Evolutionary conservation across 1,140 invertebrate species (phyloP).

Genomic region (Galleria mellonella): DNA sequence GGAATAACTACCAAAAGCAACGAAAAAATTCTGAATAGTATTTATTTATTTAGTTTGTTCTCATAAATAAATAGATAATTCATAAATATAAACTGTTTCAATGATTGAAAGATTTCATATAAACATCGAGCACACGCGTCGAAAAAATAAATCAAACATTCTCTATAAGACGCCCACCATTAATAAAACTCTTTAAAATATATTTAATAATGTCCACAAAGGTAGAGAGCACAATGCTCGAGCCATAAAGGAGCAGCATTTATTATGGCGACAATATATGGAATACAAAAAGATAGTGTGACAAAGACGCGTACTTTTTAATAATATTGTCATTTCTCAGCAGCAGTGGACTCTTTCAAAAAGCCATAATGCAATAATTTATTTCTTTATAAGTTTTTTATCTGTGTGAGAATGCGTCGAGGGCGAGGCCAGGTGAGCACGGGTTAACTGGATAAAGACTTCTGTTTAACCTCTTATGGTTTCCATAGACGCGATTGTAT

Average conservation of each 20-base stretch:
- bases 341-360: conserved; percentile 73
- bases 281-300: conserved; percentile 72
- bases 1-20: too few species aligned
- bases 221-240: conserved; percentile 58
- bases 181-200: conserved; percentile 74
- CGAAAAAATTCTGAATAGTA: too few species aligned
- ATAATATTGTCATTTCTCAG: conserved; percentile 75
- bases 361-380: conserved; percentile 73
- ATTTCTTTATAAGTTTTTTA: conserved; percentile 71
- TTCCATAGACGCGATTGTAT: too few species aligned
- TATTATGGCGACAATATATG: conserved; percentile 73
- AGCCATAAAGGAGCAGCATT: conserved; percentile 68
- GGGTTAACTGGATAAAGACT: conserved; percentile 53
- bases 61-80: too few species aligned
- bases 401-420: conserved; percentile 46
- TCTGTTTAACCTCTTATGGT: conserved; percentile 11
- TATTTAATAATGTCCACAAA: conserved; percentile 74
- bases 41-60: too few species aligned
- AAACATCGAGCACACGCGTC: conserved; percentile 61
- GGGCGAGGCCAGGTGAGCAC: conserved; percentile 56
- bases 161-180: conserved; percentile 66
- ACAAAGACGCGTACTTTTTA: conserved; percentile 72
- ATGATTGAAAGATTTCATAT: conserved; percentile 55
- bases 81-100: not conserved
- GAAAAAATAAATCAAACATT: conserved; percentile 72